Evolutionary conservation across 2,888 invertebrate species (phyloP), one percentile per base, ranked within the genome.

Genomic region (Ophion ventricosus): DNA sequence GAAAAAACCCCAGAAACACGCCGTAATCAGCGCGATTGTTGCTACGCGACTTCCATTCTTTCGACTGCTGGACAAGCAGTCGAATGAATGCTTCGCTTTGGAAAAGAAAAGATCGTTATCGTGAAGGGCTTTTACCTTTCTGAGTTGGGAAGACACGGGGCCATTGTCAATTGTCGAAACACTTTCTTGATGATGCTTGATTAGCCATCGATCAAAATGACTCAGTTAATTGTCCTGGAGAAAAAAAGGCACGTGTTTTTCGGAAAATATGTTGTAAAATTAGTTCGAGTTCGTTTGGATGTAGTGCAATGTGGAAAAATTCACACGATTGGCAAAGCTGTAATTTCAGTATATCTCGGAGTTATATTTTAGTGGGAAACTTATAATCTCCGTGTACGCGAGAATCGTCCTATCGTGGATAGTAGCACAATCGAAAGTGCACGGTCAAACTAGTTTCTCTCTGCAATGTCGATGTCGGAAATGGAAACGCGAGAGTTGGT

Each of bases 21-120:
- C n/a, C 23, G 70, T 83, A 79, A 59, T 75, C 75, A 72, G 70
- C 49, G 64, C 57, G 63, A 83, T 83, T 74, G 63, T 75, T 75
- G 25, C 70, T 63, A 23, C 74, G 54, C 10, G 35, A 35, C 8
- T 35, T 35, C 8, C 8, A 35, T 35, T 35, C 8, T 5, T 35
- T 8, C 35, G n/a, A n/a, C n/a, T n/a, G n/a, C n/a, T n/a, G n/a
- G n/a, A n/a, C n/a, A n/a, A 35, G 35, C 0, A 35, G 35, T 7
- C 35, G 35, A 35, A 35, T 8, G 35, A 35, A 35, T 35, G 35
- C 8, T 35, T 35, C 35, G 35, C 2, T 35, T 35, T 35, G 35
- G 35, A 35, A 35, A 5, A 4, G 4, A 35, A 35, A 35, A 8
- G 35, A 35, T 35, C 35, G 35, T 35, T 35, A 35, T 35, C 35